Evolutionary conservation across 2,113 vertebrate species (phyloP), one percentile per base, ranked within the genome.

Genomic region (Cyanoderma ruficeps): DNA sequence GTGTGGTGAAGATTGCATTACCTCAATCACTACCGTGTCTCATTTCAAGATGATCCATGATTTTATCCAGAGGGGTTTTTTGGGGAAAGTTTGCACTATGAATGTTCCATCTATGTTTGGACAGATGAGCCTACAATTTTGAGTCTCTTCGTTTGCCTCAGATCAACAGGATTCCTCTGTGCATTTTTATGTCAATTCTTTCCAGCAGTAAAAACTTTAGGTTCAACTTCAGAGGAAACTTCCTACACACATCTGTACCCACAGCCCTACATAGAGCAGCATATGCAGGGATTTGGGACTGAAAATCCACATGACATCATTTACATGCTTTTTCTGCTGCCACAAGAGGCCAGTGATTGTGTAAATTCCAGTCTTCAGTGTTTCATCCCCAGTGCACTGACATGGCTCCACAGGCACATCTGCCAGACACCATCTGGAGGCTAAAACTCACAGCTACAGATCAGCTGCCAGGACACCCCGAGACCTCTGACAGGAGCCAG

Each of bases 311-410:
- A 49, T 83, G 31, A 83, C 37, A 67, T 49, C 37, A 77, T 89
- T 87, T 37, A 33, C 18, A 16, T 84, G 35, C 12, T 88, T 71
- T 47, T 59, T 49, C 85, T 71, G 49, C 68, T 83, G 76, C 92
- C 92, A 89, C 72, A 50, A 88, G 93, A 90, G 90, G 76, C 85
- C 60, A 78, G 60, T 60, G 88, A 90, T 46, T 60, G 72, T 84
- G 74, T 84, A 41, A 94, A 78, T 87, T 88, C 63, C 33, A 89
- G 21, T 69, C 50, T 76, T 70, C 46, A 4, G 1, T 47, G 44
- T 56, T 90, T 88, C 79, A 68, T 9, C 41, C 39, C n/a, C 68
- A 59, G 33, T 2, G 7, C 44, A 74, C 27, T 79, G 78, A 44
- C 79, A 52, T 37, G 18, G 71, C 41, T 86, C 33, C 63, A 33